Conservation (phyloP, 2,888 invertebrate species). For the Polietes domitor region DNA sequence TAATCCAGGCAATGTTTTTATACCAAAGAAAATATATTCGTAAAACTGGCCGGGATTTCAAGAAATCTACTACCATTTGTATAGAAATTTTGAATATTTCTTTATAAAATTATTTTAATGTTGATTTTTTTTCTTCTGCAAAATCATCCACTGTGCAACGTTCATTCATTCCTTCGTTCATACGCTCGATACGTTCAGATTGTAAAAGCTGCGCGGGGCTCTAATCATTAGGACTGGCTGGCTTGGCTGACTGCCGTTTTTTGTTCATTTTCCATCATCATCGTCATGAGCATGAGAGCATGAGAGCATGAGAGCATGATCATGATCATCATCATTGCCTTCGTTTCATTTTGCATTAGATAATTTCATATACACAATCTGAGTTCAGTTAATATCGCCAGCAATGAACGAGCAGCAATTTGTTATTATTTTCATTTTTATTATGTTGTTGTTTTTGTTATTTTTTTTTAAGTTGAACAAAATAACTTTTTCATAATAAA, state of each 20-base stretch:
- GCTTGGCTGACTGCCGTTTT: not conserved
- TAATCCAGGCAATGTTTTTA: too few species aligned
- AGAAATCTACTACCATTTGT: too few species aligned
- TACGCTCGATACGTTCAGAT: slow-evolving; percentile 13
- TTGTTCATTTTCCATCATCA: slow-evolving; percentile 7
- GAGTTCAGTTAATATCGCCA: not conserved
- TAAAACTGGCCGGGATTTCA: too few species aligned
- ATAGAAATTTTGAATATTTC: too few species aligned
- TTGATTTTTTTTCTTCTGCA: too few species aligned
- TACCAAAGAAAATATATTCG: too few species aligned
- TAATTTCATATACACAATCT: not conserved
- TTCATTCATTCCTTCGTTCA: slow-evolving; percentile 37
- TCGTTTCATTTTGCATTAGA: slow-evolving; percentile 19
- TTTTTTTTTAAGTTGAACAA: not conserved
- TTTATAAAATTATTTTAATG: too few species aligned
- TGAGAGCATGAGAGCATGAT: not conserved
- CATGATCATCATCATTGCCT: not conserved
- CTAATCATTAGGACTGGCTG: not conserved
- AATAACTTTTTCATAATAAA: not conserved
- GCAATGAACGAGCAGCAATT: not conserved
- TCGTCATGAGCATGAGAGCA: not conserved
- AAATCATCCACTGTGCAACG: not conserved
- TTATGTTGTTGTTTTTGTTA: not conserved
- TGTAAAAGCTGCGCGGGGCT: not conserved
- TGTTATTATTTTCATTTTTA: slow-evolving; percentile 4